These are phyloP conservation scores for Apis florea DNA, from an alignment of 1,140 invertebrate genomes.

Conservation along the genomic window DNA sequence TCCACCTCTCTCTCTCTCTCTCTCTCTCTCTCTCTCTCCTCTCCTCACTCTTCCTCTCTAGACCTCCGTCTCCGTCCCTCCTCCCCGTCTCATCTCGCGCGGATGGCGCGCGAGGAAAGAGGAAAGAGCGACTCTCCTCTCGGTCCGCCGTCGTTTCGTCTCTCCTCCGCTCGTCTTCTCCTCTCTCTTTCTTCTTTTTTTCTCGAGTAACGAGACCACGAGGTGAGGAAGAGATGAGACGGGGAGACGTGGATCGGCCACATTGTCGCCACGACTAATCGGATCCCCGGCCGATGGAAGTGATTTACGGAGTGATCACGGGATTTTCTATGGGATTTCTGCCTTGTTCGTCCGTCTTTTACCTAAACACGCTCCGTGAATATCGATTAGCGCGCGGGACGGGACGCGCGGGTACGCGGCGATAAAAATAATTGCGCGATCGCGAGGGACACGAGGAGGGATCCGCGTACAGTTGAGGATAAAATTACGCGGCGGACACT, in stretches of 20 bases:
- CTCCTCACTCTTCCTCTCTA: background rate
- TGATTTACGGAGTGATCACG: conserved; percentile 17
- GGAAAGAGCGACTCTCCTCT: conserved; percentile 1
- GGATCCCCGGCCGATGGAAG: background rate
- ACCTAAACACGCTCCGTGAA: conserved; percentile 38
- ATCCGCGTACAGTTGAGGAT: background rate
- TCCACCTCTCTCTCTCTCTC: conserved; percentile 8
- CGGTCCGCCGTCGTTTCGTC: conserved; percentile 42
- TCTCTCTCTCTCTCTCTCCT: conserved; percentile 46
- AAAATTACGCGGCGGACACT: conserved; percentile 15
- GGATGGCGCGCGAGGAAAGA: background rate
- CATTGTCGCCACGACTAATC: background rate
- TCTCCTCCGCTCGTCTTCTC: too few species aligned
- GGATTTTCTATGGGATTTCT: conserved; percentile 35
- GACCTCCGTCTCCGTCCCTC: background rate
- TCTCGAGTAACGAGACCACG: conserved; percentile 50
- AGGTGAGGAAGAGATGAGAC: background rate
- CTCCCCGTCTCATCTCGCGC: conserved; percentile 17
- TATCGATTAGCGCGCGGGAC: conserved; percentile 29
- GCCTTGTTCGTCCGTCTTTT: conserved; percentile 39
- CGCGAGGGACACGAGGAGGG: background rate
- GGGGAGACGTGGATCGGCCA: too few species aligned
- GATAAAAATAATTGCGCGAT: conserved; percentile 47
- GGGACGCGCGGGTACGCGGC: conserved; percentile 24
- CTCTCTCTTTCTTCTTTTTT: too few species aligned